Base-by-base conservation (phyloP, 2,888 invertebrate genomes). In the Blastobasis lacticolella region DNA sequence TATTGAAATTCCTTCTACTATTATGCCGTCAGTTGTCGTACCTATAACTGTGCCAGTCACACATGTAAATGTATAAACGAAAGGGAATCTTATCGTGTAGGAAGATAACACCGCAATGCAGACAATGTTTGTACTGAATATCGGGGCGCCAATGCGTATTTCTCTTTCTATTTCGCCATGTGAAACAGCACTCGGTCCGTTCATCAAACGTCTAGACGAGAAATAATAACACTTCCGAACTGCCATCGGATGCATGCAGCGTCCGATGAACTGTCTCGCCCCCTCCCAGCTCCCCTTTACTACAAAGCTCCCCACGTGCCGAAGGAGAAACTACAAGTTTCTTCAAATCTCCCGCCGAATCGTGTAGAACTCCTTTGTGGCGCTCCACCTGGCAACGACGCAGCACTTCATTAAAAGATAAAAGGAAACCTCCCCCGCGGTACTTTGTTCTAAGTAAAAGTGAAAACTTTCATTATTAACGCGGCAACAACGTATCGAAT, bases 231-330 rank as follows among this genome's bases (percentile, higher is more conserved):
- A 63, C 59, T 57, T 55, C 58, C 58, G 61, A 59, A 62, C 64
- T 62, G 61, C 61, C 64, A 64, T 66, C 69, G 69, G 65, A 61
- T 58, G 58, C 55, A 63, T 62, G 62, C 60, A 61, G 64, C 71
- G 81, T 78, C 82, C 81, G 76, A 79, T 80, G 83, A 84, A 81
- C 82, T 66, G 81, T 78, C 82, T 75, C 74, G 78, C 59, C 72
- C 54, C 53, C 53, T 55, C 59, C 61, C 62, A 64, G 57, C 61
- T 63, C 63, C 54, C 43, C 54, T 49, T 48, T 49, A 61, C 58
- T 58, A 55, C 59, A 61, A 64, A 60, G 49, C 58, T 57, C 55
- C 53, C 55, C 3, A 23, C 23, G 23, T 23, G 23, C 23, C 23
- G 23, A 23, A 23, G 23, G 23, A 23, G 3, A 23, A 23, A 23